Conservation (phyloP, 92 coral and sea anemone species). For the Paramuricea clavata region DNA sequence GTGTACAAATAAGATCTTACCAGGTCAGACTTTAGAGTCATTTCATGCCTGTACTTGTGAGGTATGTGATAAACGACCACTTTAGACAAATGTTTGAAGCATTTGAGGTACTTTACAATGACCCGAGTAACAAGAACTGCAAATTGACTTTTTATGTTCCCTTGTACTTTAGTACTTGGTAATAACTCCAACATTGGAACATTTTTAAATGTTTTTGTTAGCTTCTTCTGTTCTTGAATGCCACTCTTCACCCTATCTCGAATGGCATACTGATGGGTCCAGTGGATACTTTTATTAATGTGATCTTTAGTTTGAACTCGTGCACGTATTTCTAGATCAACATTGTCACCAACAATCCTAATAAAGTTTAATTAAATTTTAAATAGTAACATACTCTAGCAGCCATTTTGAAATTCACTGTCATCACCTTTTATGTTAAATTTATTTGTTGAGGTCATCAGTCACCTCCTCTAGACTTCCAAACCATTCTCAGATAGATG, state of each 20-base stretch:
- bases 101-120: constrained; percentile 44
- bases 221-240: constrained; percentile 3
- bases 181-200: constrained; percentile 46
- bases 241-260: constrained; percentile 43
- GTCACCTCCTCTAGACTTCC: too few relatives aligned
- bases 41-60: constrained; percentile 32
- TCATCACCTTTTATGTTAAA: too few relatives aligned
- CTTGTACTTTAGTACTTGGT: constrained; percentile 56
- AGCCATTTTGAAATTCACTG: too few relatives aligned
- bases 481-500: too few relatives aligned
- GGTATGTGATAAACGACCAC: constrained; percentile 53
- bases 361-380: neutral
- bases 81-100: constrained; percentile 48
- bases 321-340: constrained; percentile 58
- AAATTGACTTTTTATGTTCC: constrained; percentile 48
- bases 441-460: too few relatives aligned
- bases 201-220: constrained; percentile 34
- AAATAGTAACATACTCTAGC: too few relatives aligned
- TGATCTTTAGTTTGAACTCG: constrained; percentile 56
- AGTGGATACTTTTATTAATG: constrained; percentile 60
- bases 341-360: constrained; percentile 68
- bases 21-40: constrained; percentile 43
- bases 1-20: too few relatives aligned
- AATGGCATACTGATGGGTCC: constrained; percentile 69
- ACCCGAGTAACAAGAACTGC: constrained; percentile 56